phyloP scores from a whole-genome alignment of 2,797 vertebrate genomes.

The Chanos chanos region DNA sequence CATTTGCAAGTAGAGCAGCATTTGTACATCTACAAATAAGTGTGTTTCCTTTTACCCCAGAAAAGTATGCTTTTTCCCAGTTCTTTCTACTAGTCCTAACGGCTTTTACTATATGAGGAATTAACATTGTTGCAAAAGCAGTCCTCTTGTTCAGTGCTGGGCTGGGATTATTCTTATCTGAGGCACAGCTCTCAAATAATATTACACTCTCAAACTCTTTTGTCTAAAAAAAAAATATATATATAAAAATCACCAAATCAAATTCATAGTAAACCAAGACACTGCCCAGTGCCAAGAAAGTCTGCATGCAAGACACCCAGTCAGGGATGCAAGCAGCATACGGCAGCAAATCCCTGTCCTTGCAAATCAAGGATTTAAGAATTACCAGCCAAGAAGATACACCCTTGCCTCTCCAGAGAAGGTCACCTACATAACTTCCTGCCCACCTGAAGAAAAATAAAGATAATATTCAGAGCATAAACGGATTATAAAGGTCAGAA shows the following conservation, averaged over 20 bases:
- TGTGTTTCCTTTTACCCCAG: too few relatives aligned
- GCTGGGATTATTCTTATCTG: not conserved
- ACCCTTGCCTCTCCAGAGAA: constrained; percentile 38
- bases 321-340: constrained; percentile 36
- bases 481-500: not conserved
- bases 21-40: too few relatives aligned
- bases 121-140: too few relatives aligned
- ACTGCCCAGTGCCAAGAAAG: too few relatives aligned
- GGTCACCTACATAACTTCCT: constrained; percentile 33
- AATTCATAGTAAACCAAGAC: too few relatives aligned
- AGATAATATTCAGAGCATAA: not conserved
- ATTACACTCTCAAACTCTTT: not conserved
- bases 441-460: not conserved
- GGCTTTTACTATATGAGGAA: too few relatives aligned
- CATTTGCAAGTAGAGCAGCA: too few relatives aligned
- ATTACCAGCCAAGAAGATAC: constrained; percentile 52
- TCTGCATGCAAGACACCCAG: constrained; percentile 6
- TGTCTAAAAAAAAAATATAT: not conserved
- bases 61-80: too few relatives aligned
- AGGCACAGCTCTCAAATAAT: not conserved
- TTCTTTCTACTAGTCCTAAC: too few relatives aligned
- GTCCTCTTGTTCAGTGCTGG: too few relatives aligned
- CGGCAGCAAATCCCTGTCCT: constrained; percentile 59
- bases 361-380: constrained; percentile 65
- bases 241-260: not conserved